A percentile compares a stretch with the other conserved stretches of the same genome.
Evolutionary conservation across 2,888 invertebrate species (phyloP).

Genomic region (Netelia virgata): DNA sequence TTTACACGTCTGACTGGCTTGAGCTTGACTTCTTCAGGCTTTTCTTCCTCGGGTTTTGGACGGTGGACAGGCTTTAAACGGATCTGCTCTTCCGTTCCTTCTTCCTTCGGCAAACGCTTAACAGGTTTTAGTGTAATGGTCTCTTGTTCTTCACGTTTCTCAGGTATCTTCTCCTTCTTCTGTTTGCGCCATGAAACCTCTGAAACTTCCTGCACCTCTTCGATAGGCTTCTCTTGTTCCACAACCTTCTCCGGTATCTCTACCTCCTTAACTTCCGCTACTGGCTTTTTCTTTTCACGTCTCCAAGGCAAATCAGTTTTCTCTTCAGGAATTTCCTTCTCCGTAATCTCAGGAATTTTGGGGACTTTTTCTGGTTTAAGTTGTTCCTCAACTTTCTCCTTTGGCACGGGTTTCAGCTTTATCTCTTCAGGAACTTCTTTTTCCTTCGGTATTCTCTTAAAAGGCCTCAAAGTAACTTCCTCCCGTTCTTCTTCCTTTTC

Average conservation of each 20-base stretch:
- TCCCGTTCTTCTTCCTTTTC: slow-evolving; percentile 73
- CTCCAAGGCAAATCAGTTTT: slow-evolving; percentile 51
- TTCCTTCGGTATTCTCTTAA: slow-evolving; percentile 76
- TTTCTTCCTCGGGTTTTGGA: slow-evolving; percentile 67
- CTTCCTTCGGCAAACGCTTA: slow-evolving; percentile 68
- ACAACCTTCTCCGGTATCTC: slow-evolving; percentile 63
- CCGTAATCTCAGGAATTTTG: slow-evolving; percentile 47
- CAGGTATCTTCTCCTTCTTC: slow-evolving; percentile 67
- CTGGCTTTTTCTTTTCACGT: slow-evolving; percentile 44
- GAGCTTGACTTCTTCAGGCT: slow-evolving; percentile 72
- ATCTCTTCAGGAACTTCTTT: slow-evolving; percentile 84
- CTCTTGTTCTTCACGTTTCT: slow-evolving; percentile 72
- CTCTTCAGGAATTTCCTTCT: slow-evolving; percentile 60
- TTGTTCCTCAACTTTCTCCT: slow-evolving; percentile 57
- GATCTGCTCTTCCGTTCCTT: slow-evolving; percentile 66
- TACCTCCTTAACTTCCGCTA: slow-evolving; percentile 28
- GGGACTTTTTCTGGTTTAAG: slow-evolving; percentile 56
- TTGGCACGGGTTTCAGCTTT: slow-evolving; percentile 75
- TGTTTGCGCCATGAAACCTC: slow-evolving; percentile 68
- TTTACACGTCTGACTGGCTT: slow-evolving; percentile 79
- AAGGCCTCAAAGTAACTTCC: slow-evolving; percentile 71
- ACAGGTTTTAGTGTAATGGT: slow-evolving; percentile 68
- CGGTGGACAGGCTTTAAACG: slow-evolving; percentile 56
- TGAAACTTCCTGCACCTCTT: slow-evolving; percentile 53
- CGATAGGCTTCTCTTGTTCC: slow-evolving; percentile 51